Percentiles rank a stretch among this genome's conserved stretches.
Conservation (phyloP, 2,888 invertebrate species). For the Acanthosepion lycidas region DNA sequence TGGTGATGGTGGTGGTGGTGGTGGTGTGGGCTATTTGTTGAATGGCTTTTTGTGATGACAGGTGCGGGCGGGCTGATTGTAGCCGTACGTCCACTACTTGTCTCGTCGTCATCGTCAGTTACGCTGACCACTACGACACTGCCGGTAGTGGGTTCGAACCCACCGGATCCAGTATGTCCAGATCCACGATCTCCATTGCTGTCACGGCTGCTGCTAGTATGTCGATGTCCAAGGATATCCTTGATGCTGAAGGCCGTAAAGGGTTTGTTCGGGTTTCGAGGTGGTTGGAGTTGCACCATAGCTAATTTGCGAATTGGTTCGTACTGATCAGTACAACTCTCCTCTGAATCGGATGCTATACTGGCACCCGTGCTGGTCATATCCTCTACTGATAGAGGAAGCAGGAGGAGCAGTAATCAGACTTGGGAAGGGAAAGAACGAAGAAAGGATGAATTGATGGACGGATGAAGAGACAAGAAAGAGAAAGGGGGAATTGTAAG, state of each 20-base stretch:
- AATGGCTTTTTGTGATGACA: neutral
- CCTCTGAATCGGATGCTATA: constrained; percentile 55
- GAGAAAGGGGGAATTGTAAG: neutral
- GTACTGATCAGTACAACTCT: constrained; percentile 60
- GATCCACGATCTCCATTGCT: constrained; percentile 40
- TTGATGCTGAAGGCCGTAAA: constrained; percentile 68
- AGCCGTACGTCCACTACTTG: neutral
- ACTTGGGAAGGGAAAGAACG: constrained; percentile 23
- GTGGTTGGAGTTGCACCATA: constrained; percentile 67
- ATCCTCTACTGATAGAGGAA: constrained; percentile 35
- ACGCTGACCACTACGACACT: constrained; percentile 38
- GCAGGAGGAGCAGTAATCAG: neutral
- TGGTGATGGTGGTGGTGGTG: neutral
- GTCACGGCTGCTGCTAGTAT: neutral
- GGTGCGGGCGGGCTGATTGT: neutral
- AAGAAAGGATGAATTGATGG: neutral
- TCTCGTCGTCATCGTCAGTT: constrained; percentile 50
- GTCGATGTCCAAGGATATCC: constrained; percentile 62
- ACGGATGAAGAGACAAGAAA: constrained; percentile 8
- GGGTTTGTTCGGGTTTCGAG: constrained; percentile 67
- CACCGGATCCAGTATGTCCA: neutral
- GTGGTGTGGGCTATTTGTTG: neutral
- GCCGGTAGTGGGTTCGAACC: neutral
- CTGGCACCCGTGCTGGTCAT: constrained; percentile 58
- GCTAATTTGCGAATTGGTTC: constrained; percentile 66